Conservation (phyloP, 2,797 vertebrate genomes). For the Zenarchopterus dispar region DNA sequence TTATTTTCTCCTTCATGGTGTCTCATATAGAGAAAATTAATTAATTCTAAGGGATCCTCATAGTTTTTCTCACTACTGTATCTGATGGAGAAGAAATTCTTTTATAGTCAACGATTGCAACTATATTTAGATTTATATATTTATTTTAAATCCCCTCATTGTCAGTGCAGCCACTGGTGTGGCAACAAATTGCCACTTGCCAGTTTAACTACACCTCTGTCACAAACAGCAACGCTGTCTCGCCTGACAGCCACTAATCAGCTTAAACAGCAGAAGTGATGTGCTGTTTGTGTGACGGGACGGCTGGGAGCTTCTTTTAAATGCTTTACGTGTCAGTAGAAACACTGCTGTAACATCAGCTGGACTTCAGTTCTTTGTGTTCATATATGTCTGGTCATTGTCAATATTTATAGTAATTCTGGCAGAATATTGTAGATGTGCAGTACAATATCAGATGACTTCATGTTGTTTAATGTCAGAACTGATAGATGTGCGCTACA, state of each 20-base stretch:
- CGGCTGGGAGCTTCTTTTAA: conserved; percentile 15
- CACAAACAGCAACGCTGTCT: conserved; percentile 5
- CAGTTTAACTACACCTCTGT: conserved; percentile 32
- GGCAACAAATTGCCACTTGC: conserved; percentile 55
- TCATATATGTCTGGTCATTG: too few relatives aligned
- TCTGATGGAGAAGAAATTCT: conserved; percentile 4
- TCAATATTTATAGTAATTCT: too few relatives aligned
- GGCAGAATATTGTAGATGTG: too few relatives aligned
- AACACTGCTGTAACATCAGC: neutral
- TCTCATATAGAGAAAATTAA: too few relatives aligned
- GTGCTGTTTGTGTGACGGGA: conserved; percentile 29
- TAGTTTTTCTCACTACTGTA: neutral
- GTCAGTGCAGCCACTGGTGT: conserved; percentile 29
- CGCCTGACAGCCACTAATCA: conserved; percentile 28
- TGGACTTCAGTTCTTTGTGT: too few relatives aligned
- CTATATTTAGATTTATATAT: neutral
- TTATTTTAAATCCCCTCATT: neutral
- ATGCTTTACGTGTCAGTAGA: neutral
- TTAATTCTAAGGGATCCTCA: too few relatives aligned
- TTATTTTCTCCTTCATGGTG: too few relatives aligned
- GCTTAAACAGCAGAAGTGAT: conserved; percentile 46
- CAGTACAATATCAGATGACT: too few relatives aligned
- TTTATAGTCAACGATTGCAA: neutral
- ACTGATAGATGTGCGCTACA: too few relatives aligned
- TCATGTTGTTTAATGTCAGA: too few relatives aligned